These are phyloP conservation scores for Zaprionus inermis DNA, from an alignment of 1,140 invertebrate species.

Conservation along the genomic window DNA sequence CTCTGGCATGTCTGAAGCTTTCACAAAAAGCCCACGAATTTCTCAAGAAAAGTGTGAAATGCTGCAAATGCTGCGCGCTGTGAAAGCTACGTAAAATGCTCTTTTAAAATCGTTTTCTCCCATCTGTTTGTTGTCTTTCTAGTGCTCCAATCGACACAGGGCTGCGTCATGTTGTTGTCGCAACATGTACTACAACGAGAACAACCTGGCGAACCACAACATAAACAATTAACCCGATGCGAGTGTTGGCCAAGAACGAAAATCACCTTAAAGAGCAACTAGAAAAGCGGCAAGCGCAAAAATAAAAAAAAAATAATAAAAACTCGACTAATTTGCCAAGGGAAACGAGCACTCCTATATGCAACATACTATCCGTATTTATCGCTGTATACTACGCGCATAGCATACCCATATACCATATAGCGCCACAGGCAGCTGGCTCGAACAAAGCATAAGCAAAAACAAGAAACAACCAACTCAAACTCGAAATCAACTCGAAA, in stretches of 20 bases:
- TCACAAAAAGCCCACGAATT: background rate
- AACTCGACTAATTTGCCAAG: slow-evolving; percentile 44
- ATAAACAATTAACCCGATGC: slow-evolving; percentile 21
- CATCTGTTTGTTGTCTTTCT: slow-evolving; percentile 7
- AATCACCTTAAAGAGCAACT: slow-evolving; percentile 28
- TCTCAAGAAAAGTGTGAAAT: background rate
- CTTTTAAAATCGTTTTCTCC: background rate
- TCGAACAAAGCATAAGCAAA: slow-evolving; percentile 42
- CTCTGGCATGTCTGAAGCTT: background rate
- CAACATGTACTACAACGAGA: slow-evolving; percentile 53
- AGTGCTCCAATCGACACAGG: slow-evolving; percentile 39
- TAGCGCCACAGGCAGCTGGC: slow-evolving; percentile 33
- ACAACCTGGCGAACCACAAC: slow-evolving; percentile 29
- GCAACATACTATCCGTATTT: slow-evolving; percentile 15
- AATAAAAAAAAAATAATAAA: background rate
- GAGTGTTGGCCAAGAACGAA: slow-evolving; percentile 53
- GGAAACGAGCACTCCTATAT: slow-evolving; percentile 43
- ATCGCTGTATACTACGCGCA: slow-evolving; percentile 3
- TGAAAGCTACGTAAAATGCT: no score
- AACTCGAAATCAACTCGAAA: slow-evolving; percentile 28
- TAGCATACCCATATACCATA: background rate
- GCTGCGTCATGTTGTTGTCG: slow-evolving; percentile 69
- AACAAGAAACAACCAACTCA: slow-evolving; percentile 29
- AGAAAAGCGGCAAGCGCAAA: background rate
- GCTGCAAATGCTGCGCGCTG: no score